phyloP scores from a whole-genome alignment of 2,113 vertebrate genomes.

The Bombycilla garrulus region DNA sequence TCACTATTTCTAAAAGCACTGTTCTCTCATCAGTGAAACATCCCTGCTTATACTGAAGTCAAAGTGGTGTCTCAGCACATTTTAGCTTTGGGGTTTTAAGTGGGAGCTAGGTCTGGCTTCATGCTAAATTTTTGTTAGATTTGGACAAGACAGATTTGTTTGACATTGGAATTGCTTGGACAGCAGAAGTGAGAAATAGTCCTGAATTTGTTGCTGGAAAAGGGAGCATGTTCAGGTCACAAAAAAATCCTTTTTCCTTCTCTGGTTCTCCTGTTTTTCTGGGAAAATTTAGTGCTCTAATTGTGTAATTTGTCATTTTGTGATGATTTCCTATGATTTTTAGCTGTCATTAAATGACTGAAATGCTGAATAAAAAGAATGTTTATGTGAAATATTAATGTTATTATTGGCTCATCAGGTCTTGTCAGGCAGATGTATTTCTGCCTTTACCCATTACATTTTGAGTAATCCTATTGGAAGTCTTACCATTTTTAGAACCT shows the following conservation, averaged over 20 bases:
- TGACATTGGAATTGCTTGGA: not conserved
- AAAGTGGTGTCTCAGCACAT: not conserved
- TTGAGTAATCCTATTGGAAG: not conserved
- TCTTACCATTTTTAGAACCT: not conserved
- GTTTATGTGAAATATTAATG: constrained; percentile 4
- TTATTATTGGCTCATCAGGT: constrained; percentile 1
- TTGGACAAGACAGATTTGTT: not conserved
- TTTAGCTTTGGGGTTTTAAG: not conserved
- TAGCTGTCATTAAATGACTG: constrained; percentile 2
- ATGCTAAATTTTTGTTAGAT: not conserved
- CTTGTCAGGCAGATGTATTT: constrained; percentile 1
- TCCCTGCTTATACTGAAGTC: not conserved
- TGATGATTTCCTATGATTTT: constrained; percentile 37
- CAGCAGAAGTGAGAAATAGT: not conserved
- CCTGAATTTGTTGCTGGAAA: not conserved
- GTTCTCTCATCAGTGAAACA: not conserved
- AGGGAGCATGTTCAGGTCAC: not conserved
- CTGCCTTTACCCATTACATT: not conserved
- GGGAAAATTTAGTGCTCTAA: not conserved
- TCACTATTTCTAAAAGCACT: not conserved
- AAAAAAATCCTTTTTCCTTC: not conserved
- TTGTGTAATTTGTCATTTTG: constrained; percentile 31
- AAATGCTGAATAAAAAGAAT: constrained; percentile 1
- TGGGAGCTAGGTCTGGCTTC: not conserved
- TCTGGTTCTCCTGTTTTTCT: not conserved